Conservation (phyloP, 2,888 invertebrate genomes). For the Myathropa florea region DNA sequence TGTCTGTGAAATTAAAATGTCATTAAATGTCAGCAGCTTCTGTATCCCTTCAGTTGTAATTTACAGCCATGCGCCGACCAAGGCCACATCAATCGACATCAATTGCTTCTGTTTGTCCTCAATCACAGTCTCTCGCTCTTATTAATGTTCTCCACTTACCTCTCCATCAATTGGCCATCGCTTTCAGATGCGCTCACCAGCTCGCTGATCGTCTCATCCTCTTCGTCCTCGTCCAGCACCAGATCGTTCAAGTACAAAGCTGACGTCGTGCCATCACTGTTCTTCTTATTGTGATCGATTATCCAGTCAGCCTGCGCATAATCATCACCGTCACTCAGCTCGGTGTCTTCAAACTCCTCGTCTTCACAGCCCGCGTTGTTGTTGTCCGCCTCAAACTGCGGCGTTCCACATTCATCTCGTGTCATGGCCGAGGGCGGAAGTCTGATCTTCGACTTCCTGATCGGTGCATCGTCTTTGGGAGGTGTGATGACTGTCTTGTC, state of each 20-base stretch:
- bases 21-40: neutral
- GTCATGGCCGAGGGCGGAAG: neutral
- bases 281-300: conserved; percentile 52
- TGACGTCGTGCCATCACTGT: conserved; percentile 31
- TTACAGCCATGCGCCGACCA: neutral
- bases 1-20: neutral
- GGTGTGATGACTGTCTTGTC: conserved; percentile 51
- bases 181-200: conserved; percentile 74
- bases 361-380: conserved; percentile 37
- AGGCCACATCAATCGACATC: conserved; percentile 30
- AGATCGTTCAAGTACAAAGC: conserved; percentile 73
- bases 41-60: neutral
- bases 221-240: conserved; percentile 75
- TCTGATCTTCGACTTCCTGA: conserved; percentile 33
- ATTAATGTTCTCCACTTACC: conserved; percentile 72
- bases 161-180: conserved; percentile 73
- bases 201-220: conserved; percentile 76
- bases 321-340: conserved; percentile 53
- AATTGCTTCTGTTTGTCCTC: conserved; percentile 1
- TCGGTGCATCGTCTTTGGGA: conserved; percentile 21
- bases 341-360: conserved; percentile 39
- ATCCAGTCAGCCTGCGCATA: conserved; percentile 46
- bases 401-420: conserved; percentile 16
- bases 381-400: conserved; percentile 26
- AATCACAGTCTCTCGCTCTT: conserved; percentile 17